Percentiles rank a stretch among this genome's conserved stretches.
These are phyloP conservation scores for Therioaphis trifolii DNA, from an alignment of 2,888 invertebrate genomes.

Conservation along the genomic window DNA sequence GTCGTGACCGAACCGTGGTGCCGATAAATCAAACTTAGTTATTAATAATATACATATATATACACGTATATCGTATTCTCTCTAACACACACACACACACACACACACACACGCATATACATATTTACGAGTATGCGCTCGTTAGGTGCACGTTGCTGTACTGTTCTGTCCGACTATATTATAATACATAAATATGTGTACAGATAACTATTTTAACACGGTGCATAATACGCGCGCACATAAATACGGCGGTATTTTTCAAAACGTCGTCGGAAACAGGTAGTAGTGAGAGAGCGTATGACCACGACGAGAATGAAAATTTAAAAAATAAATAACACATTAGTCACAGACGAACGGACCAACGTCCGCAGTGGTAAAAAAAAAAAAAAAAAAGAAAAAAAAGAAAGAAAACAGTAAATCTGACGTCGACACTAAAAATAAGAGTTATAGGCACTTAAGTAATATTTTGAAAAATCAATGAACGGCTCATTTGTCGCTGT, in stretches of 20 bases:
- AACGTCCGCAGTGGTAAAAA: too few relatives aligned
- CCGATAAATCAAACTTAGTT: constrained; percentile 58
- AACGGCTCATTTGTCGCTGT: too few relatives aligned
- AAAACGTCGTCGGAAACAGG: not conserved
- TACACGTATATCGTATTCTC: not conserved
- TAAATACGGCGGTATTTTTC: constrained; percentile 8
- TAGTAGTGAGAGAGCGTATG: not conserved
- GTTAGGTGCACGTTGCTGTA: not conserved
- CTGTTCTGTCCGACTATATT: not conserved
- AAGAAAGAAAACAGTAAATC: too few relatives aligned
- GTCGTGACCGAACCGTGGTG: constrained; percentile 39
- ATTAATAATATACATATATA: constrained; percentile 41
- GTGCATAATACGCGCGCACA: not conserved
- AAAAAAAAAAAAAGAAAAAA: too few relatives aligned
- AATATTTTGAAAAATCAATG: too few relatives aligned
- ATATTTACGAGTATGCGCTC: not conserved
- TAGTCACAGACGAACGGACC: too few relatives aligned
- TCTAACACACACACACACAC: too few relatives aligned
- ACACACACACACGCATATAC: too few relatives aligned
- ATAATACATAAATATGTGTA: not conserved
- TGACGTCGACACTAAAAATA: too few relatives aligned
- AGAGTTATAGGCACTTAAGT: too few relatives aligned
- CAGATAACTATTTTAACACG: too few relatives aligned
- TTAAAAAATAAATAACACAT: too few relatives aligned
- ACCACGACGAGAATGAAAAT: not conserved